phyloP scores from a whole-genome alignment of 2,888 invertebrate species.

The Deladenus siricidicola region DNA sequence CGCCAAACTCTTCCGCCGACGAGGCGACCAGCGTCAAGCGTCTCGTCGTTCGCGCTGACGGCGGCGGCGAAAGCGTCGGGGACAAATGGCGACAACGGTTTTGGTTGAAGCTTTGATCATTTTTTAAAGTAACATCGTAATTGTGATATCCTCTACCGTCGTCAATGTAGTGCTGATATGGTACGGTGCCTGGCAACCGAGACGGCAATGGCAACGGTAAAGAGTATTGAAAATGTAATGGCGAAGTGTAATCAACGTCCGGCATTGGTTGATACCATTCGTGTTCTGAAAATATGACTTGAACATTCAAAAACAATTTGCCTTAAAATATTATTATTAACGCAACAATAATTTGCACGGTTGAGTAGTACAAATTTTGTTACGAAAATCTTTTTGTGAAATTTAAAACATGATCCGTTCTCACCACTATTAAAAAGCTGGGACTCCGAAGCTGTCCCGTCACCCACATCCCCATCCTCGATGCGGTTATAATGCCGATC shows the following conservation, averaged over 20 bases:
- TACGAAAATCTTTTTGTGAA: neutral
- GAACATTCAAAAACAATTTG: no score
- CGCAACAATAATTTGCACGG: no score
- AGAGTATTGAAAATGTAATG: neutral
- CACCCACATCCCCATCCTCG: no score
- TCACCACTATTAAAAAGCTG: no score
- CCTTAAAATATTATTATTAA: no score
- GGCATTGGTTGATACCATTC: neutral
- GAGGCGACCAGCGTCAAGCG: neutral
- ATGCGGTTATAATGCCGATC: no score
- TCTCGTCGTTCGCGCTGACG: neutral
- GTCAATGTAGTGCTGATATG: neutral
- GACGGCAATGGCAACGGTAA: neutral
- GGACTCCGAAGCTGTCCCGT: no score
- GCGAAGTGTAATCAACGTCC: neutral
- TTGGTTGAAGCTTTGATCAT: neutral
- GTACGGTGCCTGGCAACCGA: neutral
- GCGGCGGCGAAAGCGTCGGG: neutral
- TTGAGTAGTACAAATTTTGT: no score
- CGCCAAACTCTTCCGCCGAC: neutral
- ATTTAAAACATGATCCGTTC: neutral
- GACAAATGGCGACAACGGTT: neutral
- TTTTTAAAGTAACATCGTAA: neutral
- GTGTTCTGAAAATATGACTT: no score
- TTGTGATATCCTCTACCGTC: no score